These are phyloP conservation scores for Scopus umbretta DNA, from an alignment of 2,113 vertebrate genomes.

Conservation along the genomic window DNA sequence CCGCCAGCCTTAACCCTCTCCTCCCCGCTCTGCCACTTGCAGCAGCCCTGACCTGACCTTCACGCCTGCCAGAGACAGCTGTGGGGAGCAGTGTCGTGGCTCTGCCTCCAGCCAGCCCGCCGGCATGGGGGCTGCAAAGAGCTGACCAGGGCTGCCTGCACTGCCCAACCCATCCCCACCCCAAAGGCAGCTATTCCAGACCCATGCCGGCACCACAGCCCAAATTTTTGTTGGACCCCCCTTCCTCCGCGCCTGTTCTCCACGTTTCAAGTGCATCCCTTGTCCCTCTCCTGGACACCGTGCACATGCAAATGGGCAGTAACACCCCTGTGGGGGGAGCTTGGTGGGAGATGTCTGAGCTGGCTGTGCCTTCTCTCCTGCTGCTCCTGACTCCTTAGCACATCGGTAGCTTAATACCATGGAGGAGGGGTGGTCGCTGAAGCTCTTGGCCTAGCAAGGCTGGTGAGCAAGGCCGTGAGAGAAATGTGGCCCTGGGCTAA, in stretches of 20 bases:
- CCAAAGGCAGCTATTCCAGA: background rate
- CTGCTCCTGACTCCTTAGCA: background rate
- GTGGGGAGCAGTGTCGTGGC: background rate
- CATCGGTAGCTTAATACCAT: fast-evolving
- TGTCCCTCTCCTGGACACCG: background rate
- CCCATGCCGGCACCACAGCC: background rate
- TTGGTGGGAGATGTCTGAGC: background rate
- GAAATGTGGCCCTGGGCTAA: background rate
- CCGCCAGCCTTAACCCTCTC: background rate
- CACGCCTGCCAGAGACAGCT: fast-evolving
- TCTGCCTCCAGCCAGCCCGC: background rate
- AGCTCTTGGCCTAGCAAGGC: background rate
- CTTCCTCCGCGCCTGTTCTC: fast-evolving
- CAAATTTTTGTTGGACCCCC: background rate
- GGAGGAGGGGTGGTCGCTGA: background rate
- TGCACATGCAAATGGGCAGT: too few species aligned
- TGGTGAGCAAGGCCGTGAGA: background rate
- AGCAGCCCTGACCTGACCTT: constrained; percentile 10
- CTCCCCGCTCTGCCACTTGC: background rate
- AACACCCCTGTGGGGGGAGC: background rate
- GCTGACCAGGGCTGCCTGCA: background rate
- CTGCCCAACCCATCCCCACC: background rate
- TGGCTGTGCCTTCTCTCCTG: background rate
- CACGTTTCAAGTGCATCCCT: fast-evolving
- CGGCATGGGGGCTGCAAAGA: background rate